Evolutionary conservation across 2,113 vertebrate genomes (phyloP).

Genomic region (Rhabdomys dilectus): DNA sequence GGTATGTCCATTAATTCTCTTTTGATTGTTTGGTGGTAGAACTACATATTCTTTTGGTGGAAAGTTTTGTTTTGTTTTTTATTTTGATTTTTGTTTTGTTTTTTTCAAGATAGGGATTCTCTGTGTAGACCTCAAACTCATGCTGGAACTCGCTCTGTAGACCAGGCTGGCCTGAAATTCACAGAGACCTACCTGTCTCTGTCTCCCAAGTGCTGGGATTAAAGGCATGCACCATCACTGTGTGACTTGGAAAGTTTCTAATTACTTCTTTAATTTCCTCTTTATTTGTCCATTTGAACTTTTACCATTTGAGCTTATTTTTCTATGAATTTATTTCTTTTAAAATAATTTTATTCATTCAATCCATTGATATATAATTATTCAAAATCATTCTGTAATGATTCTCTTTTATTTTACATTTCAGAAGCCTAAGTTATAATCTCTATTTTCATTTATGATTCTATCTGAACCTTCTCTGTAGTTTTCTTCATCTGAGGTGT

Average conservation of each 20-base stretch:
- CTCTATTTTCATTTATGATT: not conserved
- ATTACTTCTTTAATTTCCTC: not conserved
- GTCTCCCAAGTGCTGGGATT: not conserved
- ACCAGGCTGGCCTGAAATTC: not conserved
- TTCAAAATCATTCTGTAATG: not conserved
- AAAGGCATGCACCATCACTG: not conserved
- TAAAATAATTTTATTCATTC: no score
- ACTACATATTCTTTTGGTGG: not conserved
- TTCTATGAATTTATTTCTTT: not conserved
- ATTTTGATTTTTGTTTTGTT: not conserved
- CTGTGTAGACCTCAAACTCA: not conserved
- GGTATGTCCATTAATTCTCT: not conserved
- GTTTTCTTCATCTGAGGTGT: not conserved
- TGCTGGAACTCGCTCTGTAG: not conserved
- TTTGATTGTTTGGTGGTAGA: not conserved
- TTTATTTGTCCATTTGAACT: not conserved
- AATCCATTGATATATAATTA: not conserved
- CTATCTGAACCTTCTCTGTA: not conserved
- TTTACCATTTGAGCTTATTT: not conserved
- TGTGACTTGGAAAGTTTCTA: not conserved
- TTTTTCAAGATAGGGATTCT: not conserved
- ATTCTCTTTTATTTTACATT: not conserved
- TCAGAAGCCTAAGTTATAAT: not conserved
- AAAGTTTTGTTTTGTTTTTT: not conserved
- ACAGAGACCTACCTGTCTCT: not conserved